Evolutionary conservation across 1,140 invertebrate species (phyloP).

Genomic region (Leptinotarsa undecemlineata): DNA sequence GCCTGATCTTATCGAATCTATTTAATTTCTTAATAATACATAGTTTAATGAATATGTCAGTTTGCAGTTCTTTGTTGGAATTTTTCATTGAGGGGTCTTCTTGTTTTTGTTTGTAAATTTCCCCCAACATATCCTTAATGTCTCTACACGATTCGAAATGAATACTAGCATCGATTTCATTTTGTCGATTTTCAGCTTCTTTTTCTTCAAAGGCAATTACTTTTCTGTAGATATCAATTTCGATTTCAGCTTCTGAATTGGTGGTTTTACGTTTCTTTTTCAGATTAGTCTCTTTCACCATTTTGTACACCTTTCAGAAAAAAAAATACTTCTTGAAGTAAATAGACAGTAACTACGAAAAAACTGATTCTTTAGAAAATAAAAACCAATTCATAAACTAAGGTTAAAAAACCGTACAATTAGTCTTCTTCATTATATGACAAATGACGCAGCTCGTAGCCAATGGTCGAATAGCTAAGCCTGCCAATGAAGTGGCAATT

Average conservation of each 20-base stretch:
- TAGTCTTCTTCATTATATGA: too few relatives aligned
- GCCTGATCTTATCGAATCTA: conserved; percentile 84
- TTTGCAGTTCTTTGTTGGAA: conserved; percentile 60
- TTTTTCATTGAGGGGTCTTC: conserved; percentile 52
- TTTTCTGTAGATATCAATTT: conserved; percentile 56
- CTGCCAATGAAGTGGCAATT: too few relatives aligned
- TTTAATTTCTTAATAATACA: conserved; percentile 87
- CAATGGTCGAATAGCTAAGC: too few relatives aligned
- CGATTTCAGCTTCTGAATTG: conserved; percentile 39
- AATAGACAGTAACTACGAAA: too few relatives aligned
- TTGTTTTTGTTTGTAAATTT: conserved; percentile 69
- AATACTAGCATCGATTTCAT: conserved; percentile 68
- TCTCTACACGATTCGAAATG: conserved; percentile 71
- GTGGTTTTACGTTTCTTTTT: conserved; percentile 48
- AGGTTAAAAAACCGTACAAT: too few relatives aligned
- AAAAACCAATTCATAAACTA: too few relatives aligned
- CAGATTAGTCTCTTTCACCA: conserved; percentile 48
- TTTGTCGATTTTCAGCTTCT: conserved; percentile 67
- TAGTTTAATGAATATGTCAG: conserved; percentile 74
- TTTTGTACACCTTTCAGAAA: conserved; percentile 33
- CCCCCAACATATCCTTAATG: conserved; percentile 66
- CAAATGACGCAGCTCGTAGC: too few relatives aligned
- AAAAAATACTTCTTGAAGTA: too few relatives aligned
- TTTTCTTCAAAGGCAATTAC: conserved; percentile 74
- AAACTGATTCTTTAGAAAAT: too few relatives aligned